Evolutionary conservation across 2,888 invertebrate species (phyloP), one percentile per base, ranked within the genome.

Genomic region (Abrostola tripartita): DNA sequence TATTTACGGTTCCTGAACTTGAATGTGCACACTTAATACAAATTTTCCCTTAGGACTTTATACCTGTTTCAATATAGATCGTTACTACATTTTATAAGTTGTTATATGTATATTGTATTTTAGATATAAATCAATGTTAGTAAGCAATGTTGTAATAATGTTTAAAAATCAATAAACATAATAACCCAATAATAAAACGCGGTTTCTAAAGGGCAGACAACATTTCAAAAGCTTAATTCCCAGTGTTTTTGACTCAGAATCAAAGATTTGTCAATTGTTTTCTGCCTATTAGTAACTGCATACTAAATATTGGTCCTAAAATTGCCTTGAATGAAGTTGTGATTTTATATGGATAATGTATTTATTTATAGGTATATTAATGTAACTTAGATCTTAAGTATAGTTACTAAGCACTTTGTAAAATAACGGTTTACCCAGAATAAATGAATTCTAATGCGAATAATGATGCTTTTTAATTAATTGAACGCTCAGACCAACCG

Each of bases 241-340:
- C 24, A 14, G 24, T 9, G 14, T 47, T 37, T 49, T 50, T 41
- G 35, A 54, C 37, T 60, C 61, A 58, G 54, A 61, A 35, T 41
- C 37, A 60, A 55, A 59, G 37, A 40, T 59, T 36, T 37, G 55
- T 41, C 71, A 49, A 37, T 52, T 12, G 60, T 69, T 36, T 60
- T 70, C 51, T 60, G 41, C 52, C 52, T 68, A 66, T 65, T 59
- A 65, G 69, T 63, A 12, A 64, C 64, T 76, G 51, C 65, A 57
- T 37, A 50, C 11, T 54, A 65, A 42, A 61, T 56, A 73, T 74
- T 63, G 68, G 58, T 80, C 73, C 65, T 78, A 77, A 74, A 73
- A 81, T 86, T 87, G 90, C 89, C 89, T 91, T 91, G 75, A 81
- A 86, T 80, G 74, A 85, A 79, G 85, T 87, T 91, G 91, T 92